Base-by-base conservation (phyloP, 35 echinoderm and acorn worm species). In the Ophiothrix spiculata region DNA sequence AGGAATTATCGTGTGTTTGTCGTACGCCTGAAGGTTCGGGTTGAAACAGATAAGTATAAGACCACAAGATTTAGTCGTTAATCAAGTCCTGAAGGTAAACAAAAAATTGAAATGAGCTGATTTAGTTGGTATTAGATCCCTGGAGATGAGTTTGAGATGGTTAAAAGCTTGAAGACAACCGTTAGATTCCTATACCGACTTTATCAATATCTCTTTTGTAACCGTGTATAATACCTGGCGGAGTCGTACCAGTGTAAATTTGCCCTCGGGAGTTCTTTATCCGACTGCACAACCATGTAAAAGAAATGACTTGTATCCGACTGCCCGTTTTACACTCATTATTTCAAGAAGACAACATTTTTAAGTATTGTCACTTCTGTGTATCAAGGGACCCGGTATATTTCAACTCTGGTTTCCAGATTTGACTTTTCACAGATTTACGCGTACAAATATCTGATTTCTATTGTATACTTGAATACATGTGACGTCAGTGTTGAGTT, bases 381-480 rank as follows among this genome's bases (percentile, higher is more conserved):
- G 25, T 69, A 69, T 69, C 60, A 69, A 25, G 60, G 60, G 60
- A 69, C 60, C 29, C 60, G 17, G 60, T 28, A 15, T 69, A 15
- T 28, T 69, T 54, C 60, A 15, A 15, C 60, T 69, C 23, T 28
- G 60, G 60, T 69, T 69, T 69, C 60, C 60, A 69, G 60, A 69
- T 69, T n/a, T 69, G 60, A 69, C 60, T 69, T 69, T 69, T 69
- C 60, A 28, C 60, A 69, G 60, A 69, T 69, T 69, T 69, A 69
- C 60, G 60, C 60, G 60, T 25, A 25, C 25, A 69, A 69, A 69
- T 69, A 15, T 69, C 60, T 69, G 60, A 25, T 69, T 28, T 25
- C 17, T 69, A 69, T 69, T 69, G 60, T 28, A 69, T 69, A 69
- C 6, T n/a, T 69, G 60, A 69, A 69, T 69, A 49, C 25, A 69